Evolutionary conservation across 2,797 vertebrate species (phyloP).

Genomic region (Gobionotothen gibberifrons): DNA sequence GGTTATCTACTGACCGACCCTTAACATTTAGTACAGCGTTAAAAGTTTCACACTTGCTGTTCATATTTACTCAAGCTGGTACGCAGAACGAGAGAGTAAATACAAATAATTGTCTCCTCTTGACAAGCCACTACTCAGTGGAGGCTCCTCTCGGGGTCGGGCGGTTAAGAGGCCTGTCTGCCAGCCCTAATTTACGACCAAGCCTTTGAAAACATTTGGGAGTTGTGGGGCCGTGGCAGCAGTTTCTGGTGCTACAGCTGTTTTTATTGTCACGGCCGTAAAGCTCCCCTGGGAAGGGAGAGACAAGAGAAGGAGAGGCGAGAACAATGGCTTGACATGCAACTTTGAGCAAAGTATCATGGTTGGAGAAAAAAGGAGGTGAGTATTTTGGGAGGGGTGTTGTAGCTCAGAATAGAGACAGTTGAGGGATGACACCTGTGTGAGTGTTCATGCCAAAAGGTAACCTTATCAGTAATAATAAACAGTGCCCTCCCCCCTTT

Average conservation of each 20-base stretch:
- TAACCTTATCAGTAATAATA: constrained; percentile 42
- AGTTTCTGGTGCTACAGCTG: constrained; percentile 81
- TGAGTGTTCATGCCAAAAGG: constrained; percentile 48
- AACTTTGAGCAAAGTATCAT: constrained; percentile 40
- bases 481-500: constrained; percentile 21
- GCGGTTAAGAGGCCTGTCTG: constrained; percentile 69
- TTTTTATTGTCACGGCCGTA: constrained; percentile 82
- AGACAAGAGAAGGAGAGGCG: constrained; percentile 48
- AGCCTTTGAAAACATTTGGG: constrained; percentile 76
- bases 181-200: constrained; percentile 69
- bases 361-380: constrained; percentile 28
- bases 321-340: constrained; percentile 63
- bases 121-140: constrained; percentile 47
- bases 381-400: constrained; percentile 14
- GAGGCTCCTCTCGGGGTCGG: constrained; percentile 63
- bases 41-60: constrained; percentile 58
- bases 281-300: constrained; percentile 72
- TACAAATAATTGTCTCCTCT: constrained; percentile 60
- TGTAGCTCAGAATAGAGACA: constrained; percentile 36
- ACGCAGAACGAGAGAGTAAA: constrained; percentile 55
- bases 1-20: constrained; percentile 36
- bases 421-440: constrained; percentile 53
- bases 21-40: constrained; percentile 53
- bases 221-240: constrained; percentile 70
- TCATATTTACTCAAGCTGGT: constrained; percentile 54